Evolutionary conservation across 2,113 vertebrate genomes (phyloP).

Genomic region (Gobio gobio): DNA sequence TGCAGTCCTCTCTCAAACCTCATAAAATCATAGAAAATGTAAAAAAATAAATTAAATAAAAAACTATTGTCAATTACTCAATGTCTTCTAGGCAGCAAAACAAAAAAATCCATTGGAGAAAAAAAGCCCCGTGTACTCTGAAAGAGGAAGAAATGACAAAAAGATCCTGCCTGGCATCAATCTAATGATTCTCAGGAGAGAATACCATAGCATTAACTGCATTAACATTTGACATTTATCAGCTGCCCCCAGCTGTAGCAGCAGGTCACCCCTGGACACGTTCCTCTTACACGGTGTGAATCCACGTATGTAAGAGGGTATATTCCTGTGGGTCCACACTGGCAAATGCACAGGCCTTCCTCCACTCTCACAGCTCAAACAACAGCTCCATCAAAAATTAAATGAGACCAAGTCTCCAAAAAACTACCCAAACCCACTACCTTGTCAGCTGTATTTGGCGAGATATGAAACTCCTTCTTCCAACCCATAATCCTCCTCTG

Average conservation of each 20-base stretch:
- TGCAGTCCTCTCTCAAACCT: not conserved
- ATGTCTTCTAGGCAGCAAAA: not conserved
- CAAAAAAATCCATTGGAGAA: not conserved
- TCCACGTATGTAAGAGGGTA: not conserved
- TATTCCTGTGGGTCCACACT: constrained; percentile 12
- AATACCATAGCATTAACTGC: constrained; percentile 5
- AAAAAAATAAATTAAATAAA: no score
- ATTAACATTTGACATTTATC: constrained; percentile 51
- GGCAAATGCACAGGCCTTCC: constrained; percentile 29
- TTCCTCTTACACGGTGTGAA: constrained; percentile 28
- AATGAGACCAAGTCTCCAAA: not conserved
- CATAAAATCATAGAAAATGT: not conserved
- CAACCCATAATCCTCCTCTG: constrained; percentile 17
- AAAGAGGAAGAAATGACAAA: not conserved
- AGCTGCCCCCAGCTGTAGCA: constrained; percentile 32
- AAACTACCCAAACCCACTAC: not conserved
- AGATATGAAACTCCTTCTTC: constrained; percentile 39
- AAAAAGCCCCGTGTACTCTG: not conserved
- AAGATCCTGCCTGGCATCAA: not conserved
- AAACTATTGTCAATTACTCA: not conserved
- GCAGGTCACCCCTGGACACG: constrained; percentile 39
- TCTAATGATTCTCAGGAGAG: not conserved
- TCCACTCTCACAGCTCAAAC: constrained; percentile 17
- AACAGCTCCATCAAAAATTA: constrained; percentile 15
- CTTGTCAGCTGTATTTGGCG: constrained; percentile 32